Base-by-base conservation (phyloP, 2,797 vertebrate species). In the Chiroxiphia lanceolata region DNA sequence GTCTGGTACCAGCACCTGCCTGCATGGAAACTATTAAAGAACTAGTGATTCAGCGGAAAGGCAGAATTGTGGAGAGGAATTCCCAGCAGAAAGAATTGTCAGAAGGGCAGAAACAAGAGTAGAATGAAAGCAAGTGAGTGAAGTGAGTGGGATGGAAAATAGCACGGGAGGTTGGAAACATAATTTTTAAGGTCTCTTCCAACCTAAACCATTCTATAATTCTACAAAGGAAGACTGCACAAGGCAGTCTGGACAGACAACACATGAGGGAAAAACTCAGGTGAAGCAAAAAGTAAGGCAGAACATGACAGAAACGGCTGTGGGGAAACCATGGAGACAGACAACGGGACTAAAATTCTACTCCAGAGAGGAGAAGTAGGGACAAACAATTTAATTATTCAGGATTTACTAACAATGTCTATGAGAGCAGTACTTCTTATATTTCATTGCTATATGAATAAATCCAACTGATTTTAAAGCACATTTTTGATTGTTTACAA, bases 401-500 rank as follows among this genome's bases (percentile, higher is more conserved):
- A 33, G 57, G n/a, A 78, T 64, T 88, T 72, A 36, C 29, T 74
- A 93, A 60, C 22, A 45, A 78, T 2, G 1, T 26, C 67, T 65
- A 31, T 40, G 17, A 76, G 17, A 86, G n/a, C 18, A 80, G 17
- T 57, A 31, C 5, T 40, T 82, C 45, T 61, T 42, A 7, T 27
- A 93, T 77, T 93, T 79, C 40, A 64, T 20, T 71, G 42, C 27
- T 47, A 71, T 34, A 85, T 59, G 59, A 93, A 82, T 65, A 90
- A 88, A 86, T 1, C 1, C 45, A 78, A 70, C 54, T 38, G 69
- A 65, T 76, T 93, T 90, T 82, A 84, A 96, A 90, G 57, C 20
- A 79, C 26, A 51, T 42, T 85, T 94, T 86, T 92, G 10, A 90
- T 56, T 90, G 80, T 90, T 87, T 95, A 94, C 63, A 4, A 89